Percentiles rank a stretch among this genome's conserved stretches.
phyloP scores from a whole-genome alignment of 2,113 vertebrate species.

The Egretta garzetta region DNA sequence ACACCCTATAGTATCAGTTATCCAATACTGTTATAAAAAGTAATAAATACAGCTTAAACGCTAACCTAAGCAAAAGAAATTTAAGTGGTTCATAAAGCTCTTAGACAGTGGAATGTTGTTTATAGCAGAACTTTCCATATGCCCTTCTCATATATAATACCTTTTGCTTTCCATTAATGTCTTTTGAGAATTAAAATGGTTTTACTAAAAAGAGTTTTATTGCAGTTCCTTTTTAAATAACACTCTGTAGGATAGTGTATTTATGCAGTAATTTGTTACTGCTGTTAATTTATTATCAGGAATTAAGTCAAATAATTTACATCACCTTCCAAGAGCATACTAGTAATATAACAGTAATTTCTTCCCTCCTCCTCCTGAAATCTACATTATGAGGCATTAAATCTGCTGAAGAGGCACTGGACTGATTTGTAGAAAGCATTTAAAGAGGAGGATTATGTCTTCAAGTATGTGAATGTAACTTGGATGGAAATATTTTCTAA shows the following conservation, averaged over 20 bases:
- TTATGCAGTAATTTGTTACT: conserved; percentile 8
- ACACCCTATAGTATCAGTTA: not conserved
- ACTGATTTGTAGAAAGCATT: not conserved
- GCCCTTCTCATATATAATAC: not conserved
- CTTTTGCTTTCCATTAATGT: not conserved
- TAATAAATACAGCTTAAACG: conserved; percentile 52
- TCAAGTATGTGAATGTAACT: not conserved
- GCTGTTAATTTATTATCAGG: conserved; percentile 27
- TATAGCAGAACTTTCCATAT: conserved; percentile 28
- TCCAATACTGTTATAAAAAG: not conserved
- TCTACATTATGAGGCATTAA: not conserved
- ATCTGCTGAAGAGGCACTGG: not conserved
- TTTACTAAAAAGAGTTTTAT: conserved; percentile 21
- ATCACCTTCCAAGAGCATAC: not conserved
- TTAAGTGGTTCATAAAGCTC: conserved; percentile 11
- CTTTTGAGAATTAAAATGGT: conserved; percentile 20
- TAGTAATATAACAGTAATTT: not conserved
- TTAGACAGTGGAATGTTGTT: not conserved
- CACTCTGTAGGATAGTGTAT: not conserved
- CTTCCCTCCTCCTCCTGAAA: not conserved
- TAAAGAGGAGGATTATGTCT: not conserved
- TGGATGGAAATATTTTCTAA: not conserved
- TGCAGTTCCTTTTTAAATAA: conserved; percentile 27
- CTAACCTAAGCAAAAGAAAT: conserved; percentile 25
- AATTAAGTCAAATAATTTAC: conserved; percentile 52